Conservation (phyloP, 2,113 vertebrate species). For the Microcebus griseorufus region DNA sequence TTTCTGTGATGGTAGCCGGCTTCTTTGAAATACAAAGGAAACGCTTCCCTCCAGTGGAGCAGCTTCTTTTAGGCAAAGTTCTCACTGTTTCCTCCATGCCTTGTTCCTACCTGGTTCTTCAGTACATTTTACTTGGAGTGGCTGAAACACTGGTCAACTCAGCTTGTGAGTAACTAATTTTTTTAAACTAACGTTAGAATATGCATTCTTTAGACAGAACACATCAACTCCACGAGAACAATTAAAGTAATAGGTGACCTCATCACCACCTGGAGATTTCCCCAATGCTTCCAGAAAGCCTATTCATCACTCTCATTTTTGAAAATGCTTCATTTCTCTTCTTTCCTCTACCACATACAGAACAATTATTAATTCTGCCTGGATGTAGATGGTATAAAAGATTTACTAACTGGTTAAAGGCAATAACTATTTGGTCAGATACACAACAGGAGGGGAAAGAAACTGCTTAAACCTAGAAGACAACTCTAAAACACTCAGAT, state of each 20-base stretch:
- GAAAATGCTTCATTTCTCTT: slow-evolving; percentile 55
- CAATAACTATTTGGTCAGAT: slow-evolving; percentile 12
- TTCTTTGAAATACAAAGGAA: slow-evolving; percentile 92
- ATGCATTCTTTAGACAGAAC: not conserved
- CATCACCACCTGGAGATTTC: slow-evolving; percentile 37
- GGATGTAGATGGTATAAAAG: not conserved
- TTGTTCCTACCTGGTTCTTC: slow-evolving; percentile 91
- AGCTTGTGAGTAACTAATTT: slow-evolving; percentile 87
- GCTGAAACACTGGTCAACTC: slow-evolving; percentile 94
- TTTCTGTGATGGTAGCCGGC: slow-evolving; percentile 90
- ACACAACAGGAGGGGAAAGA: not conserved
- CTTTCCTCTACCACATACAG: slow-evolving; percentile 37
- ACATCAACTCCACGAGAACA: slow-evolving; percentile 45
- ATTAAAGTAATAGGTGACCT: not conserved
- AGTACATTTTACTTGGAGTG: slow-evolving; percentile 93
- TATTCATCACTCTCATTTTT: slow-evolving; percentile 9
- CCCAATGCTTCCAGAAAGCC: not conserved
- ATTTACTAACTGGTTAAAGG: not conserved
- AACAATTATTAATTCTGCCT: slow-evolving; percentile 1
- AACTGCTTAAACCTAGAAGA: not conserved
- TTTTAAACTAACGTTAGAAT: not conserved
- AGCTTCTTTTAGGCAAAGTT: slow-evolving; percentile 88
- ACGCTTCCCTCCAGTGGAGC: slow-evolving; percentile 87
- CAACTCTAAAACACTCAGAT: not conserved
- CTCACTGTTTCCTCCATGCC: slow-evolving; percentile 93